Conservation (phyloP, 2,888 invertebrate species). For the Odontocerum albicorne region DNA sequence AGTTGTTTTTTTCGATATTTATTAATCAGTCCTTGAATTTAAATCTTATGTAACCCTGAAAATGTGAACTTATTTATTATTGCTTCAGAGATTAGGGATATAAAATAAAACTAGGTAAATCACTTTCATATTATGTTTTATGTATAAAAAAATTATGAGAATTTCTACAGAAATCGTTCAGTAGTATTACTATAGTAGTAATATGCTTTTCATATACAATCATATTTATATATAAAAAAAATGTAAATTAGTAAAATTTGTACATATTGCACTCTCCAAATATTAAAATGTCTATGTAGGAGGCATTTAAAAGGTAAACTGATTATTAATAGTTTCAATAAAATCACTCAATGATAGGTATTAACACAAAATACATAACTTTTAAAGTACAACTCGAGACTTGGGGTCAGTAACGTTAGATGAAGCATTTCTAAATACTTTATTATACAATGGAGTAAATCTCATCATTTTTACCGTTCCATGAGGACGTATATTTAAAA, state of each 20-base stretch:
- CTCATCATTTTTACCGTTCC: too few species aligned
- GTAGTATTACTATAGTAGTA: conserved; percentile 37
- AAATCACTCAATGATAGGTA: conserved; percentile 19
- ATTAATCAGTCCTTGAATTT: too few species aligned
- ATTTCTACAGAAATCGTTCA: conserved; percentile 38
- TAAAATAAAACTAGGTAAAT: conserved; percentile 28
- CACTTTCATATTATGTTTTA: conserved; percentile 35
- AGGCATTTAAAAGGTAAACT: conserved; percentile 32
- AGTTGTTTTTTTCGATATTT: too few species aligned
- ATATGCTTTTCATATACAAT: conserved; percentile 37
- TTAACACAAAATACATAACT: conserved; percentile 16
- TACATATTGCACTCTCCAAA: conserved; percentile 69
- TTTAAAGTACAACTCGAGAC: conserved; percentile 2
- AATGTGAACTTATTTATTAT: background rate
- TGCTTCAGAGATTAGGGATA: background rate
- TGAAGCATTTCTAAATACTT: too few species aligned
- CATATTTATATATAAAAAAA: conserved; percentile 36
- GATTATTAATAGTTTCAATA: conserved; percentile 32
- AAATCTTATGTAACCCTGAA: too few species aligned
- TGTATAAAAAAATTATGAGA: conserved; percentile 38
- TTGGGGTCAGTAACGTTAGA: conserved; percentile 9
- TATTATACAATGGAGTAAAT: too few species aligned
- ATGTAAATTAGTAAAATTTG: conserved; percentile 57
- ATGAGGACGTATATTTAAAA: too few species aligned
- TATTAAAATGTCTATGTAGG: conserved; percentile 35